phyloP scores from a whole-genome alignment of 2,888 invertebrate genomes.

The Leptinotarsa juncta region DNA sequence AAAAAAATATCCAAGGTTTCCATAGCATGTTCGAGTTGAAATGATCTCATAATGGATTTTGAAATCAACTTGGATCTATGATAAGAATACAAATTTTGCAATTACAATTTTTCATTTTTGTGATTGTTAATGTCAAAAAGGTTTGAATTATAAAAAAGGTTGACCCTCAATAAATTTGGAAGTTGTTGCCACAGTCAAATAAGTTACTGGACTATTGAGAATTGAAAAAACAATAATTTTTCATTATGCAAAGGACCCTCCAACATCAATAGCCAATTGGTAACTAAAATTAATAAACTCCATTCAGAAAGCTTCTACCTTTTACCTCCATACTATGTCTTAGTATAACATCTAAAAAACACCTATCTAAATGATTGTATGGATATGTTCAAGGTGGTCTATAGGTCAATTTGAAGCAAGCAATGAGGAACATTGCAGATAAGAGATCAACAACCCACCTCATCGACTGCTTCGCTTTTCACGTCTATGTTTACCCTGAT shows the following conservation, averaged over 20 bases:
- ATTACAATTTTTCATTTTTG: no score
- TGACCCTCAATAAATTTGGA: no score
- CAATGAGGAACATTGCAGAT: background rate
- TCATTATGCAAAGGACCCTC: background rate
- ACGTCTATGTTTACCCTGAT: slow-evolving; percentile 24
- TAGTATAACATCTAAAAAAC: background rate
- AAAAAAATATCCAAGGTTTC: no score
- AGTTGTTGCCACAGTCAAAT: no score
- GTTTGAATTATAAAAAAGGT: no score
- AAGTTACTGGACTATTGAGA: no score
- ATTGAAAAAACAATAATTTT: no score
- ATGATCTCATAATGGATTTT: no score
- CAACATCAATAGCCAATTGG: background rate
- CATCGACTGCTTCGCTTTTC: background rate
- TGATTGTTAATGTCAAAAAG: no score
- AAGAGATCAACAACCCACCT: slow-evolving; percentile 9
- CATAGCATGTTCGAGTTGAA: no score
- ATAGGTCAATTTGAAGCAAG: background rate
- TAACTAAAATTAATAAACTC: background rate
- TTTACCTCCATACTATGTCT: background rate
- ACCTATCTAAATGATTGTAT: slow-evolving; percentile 9
- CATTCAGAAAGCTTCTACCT: background rate
- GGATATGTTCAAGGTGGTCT: slow-evolving; percentile 20
- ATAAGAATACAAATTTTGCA: no score
- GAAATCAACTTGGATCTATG: no score